Evolutionary conservation across 2,113 vertebrate genomes (phyloP), one percentile per base, ranked within the genome.

Genomic region (Amazona vittata): DNA sequence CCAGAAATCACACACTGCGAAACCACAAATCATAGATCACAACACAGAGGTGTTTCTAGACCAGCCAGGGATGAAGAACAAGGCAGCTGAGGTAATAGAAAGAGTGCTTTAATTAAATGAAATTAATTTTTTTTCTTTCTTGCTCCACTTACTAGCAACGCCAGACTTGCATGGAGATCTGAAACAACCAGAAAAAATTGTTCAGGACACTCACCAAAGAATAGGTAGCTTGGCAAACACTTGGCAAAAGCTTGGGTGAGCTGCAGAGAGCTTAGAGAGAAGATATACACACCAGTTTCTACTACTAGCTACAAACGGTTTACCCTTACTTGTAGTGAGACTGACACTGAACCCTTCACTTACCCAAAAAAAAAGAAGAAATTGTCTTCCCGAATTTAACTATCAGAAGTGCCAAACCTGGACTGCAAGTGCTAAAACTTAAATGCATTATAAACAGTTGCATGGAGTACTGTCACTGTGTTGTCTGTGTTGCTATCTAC

Each of bases 11-110:
- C 69, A 94, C 18, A 92, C 77, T 94, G 55, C 3, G 4, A 94
- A 97, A 83, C 80, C 92, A 97, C 91, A 96, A 96, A 96, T 97
- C 94, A 95, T 86, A 78, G 68, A 93, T 91, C 91, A 87, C 86
- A 97, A 92, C 57, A 73, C 5, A 1, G 31, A 94, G 39, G 37
- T 97, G 80, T 89, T 97, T 89, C 71, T 74, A 95, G 87, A 93
- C 82, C 41, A 93, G 85, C 47, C 46, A 83, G 44, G 79, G 77
- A 91, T 15, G 5, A 92, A 92, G 88, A 91, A 93, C 73, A 94
- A 96, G 88, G 69, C 46, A 95, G 64, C 26, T 90, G 80, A 94
- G 55, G 83, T 93, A 94, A 96, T 2, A 94, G 55, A 64, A 91
- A 63, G 67, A 83, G 43, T 53, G 37, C 87, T 97, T 94, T 94